Evolutionary conservation across 2,888 invertebrate species (phyloP), one percentile per base, ranked within the genome.

Genomic region (Leucophora obtusa): DNA sequence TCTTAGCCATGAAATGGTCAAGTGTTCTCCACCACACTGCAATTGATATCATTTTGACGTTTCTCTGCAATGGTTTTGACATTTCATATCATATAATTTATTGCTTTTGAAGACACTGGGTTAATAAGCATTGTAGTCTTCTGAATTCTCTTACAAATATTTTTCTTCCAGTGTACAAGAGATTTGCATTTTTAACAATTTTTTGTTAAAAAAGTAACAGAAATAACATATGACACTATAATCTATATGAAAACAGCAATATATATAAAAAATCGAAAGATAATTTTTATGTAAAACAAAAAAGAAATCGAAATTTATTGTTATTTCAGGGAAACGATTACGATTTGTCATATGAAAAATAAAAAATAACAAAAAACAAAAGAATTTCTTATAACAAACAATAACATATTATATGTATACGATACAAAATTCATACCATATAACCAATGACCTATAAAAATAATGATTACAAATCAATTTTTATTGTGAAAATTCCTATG

Each of bases 161-260:
- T 15, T 53, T 59, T 47, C 47, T 17, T 51, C 50, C 71, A 56
- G 56, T 50, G 59, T 59, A 24, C 0, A n/a, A 14, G 33, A 58
- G 69, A 71, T 75, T 68, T 76, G 51, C 72, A 76, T 63, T 80
- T 80, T 51, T 47, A 72, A 80, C 15, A 50, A 33, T 50, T 11
- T 43, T 58, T 47, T n/a, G n/a, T 17, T 24, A n/a, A 56, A 28
- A 10, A 14, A 53, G 35, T 21, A 7, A 54, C 28, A 17, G n/a
- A 65, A 81, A 77, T 70, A 77, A 77, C 77, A 77, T 65, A 70
- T 77, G 77, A 81, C 76, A 81, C 76, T 69, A n/a, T 81, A 76
- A 81, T 73, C 69, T 73, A 75, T 24, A 38, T 51, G 53, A 59
- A 58, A 35, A 56, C 21, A 33, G 15, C 17, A 62, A 60, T 47